Conservation (phyloP, 2,113 vertebrate species). For the Pluvianellus socialis region DNA sequence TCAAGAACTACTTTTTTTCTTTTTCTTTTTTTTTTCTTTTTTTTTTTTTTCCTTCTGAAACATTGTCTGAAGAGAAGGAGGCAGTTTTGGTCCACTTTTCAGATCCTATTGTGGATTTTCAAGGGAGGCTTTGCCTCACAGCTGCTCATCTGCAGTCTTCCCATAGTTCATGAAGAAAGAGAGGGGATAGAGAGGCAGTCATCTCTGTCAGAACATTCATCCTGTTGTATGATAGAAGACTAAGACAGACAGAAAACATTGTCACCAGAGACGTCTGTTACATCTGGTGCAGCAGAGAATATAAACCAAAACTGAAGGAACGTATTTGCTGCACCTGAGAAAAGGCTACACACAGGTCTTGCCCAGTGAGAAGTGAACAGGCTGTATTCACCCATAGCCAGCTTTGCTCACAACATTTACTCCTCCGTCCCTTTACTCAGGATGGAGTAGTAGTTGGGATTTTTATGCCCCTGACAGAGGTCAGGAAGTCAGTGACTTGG, state of each 20-base stretch:
- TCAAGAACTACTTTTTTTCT: neutral
- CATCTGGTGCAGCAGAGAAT: neutral
- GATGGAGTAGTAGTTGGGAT: neutral
- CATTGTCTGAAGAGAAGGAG: neutral
- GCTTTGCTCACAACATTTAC: neutral
- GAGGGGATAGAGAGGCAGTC: neutral
- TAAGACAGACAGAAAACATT: neutral
- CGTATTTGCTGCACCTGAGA: neutral
- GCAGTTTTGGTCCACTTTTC: neutral
- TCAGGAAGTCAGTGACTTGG: neutral
- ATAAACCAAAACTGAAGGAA: neutral
- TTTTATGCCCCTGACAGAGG: accelerated
- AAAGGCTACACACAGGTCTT: neutral
- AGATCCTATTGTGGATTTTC: neutral
- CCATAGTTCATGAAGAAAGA: neutral
- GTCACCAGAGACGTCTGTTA: neutral
- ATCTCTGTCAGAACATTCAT: neutral
- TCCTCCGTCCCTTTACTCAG: accelerated
- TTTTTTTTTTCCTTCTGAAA: neutral
- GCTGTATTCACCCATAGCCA: neutral
- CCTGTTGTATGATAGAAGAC: neutral
- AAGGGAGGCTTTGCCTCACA: neutral
- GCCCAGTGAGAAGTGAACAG: neutral
- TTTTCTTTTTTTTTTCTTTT: neutral
- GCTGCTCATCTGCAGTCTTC: neutral